Base-by-base conservation (phyloP, 2,888 invertebrate genomes). In the Sinelater perroti region DNA sequence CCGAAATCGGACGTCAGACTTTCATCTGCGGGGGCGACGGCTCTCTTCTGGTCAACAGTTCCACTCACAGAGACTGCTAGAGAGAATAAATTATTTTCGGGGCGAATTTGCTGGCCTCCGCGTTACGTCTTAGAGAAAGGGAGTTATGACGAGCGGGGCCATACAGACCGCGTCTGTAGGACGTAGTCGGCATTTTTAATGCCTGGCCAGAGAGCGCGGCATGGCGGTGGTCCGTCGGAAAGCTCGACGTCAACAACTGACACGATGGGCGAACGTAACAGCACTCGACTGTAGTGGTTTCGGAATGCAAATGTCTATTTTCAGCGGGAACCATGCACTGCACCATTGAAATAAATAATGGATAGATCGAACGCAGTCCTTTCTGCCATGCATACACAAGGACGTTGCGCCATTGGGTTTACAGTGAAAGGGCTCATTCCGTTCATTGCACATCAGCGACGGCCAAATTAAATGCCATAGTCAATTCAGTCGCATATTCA, bases 31-130 rank as follows among this genome's bases (percentile, higher is more conserved):
- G 40, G 47, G 47, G 40, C 46, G 47, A 54, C 47, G 46, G 36
- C 42, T 54, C 47, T 49, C 55, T 56, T 56, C 31, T 56, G 55
- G 55, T 56, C 55, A 56, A 56, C 55, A 49, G 49, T 21, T 56
- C 36, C 31, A 49, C 47, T 56, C 49, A 49, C 47, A 56, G 49
- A 45, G 55, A 42, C 49, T 56, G 49, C 40, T 56, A 35, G 47
- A 42, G 49, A 49, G 45, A 56, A 56, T 56, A 56, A 56, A 56
- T 56, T 56, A 49, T 56, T 56, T 56, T 56, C 44, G 35, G 47
- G 49, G 44, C 45, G 45, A 54, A 54, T 54, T 28, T 26, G 30
- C 45, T 38, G 28, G 42, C 35, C 36, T 13, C 16, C 40, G 17
- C 38, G 45, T 46, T 54, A 45, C 46, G 45, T 36, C 46, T 42